Conservation (phyloP, 2,113 vertebrate genomes). For the Gavialis gangeticus region DNA sequence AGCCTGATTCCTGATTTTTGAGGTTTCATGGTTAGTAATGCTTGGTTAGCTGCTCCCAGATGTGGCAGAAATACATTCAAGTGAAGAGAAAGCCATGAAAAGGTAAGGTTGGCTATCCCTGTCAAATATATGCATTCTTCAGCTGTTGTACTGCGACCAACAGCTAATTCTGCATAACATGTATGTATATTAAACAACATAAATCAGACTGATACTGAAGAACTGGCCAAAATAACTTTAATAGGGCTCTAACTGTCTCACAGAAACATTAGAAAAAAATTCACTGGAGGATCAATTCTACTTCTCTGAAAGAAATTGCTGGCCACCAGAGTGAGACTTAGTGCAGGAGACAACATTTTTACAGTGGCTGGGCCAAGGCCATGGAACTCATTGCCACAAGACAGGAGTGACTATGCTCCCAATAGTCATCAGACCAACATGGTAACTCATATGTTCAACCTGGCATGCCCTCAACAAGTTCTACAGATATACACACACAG, state of each 20-base stretch:
- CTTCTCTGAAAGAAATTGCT: not conserved
- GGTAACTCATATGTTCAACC: not conserved
- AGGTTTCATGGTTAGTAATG: accelerated
- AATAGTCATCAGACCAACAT: not conserved
- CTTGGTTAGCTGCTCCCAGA: not conserved
- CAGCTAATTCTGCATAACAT: not conserved
- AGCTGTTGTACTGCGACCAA: not conserved
- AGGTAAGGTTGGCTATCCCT: not conserved
- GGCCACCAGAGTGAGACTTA: not conserved
- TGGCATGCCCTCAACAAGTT: not conserved
- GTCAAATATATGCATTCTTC: not conserved
- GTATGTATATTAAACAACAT: not conserved
- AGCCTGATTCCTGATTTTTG: not conserved
- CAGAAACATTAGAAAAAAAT: not conserved
- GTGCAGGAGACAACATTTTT: not conserved
- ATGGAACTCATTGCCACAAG: not conserved
- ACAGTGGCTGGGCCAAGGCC: not conserved
- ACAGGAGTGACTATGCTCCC: not conserved
- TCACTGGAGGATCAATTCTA: not conserved
- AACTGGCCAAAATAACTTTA: not conserved
- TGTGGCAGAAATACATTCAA: not conserved
- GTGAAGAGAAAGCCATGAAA: not conserved
- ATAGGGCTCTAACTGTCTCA: not conserved
- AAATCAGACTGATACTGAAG: accelerated
- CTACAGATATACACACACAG: not conserved